Conservation (phyloP, 2,797 vertebrate species). For the Coregonus suidteri region DNA sequence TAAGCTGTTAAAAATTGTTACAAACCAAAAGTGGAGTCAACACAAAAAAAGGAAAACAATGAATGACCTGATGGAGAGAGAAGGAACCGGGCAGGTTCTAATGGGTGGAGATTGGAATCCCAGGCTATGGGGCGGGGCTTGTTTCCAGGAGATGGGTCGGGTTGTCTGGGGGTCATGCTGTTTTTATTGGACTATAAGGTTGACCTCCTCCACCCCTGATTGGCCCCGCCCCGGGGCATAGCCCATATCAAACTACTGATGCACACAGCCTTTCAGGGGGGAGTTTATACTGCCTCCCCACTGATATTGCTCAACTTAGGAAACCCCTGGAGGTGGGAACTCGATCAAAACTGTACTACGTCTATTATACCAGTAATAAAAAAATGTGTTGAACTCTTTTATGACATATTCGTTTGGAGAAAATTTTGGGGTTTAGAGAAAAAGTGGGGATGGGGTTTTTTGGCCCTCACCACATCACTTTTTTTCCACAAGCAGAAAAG, state of each 20-base stretch:
- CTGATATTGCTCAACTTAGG: slow-evolving; percentile 43
- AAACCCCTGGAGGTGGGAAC: slow-evolving; percentile 14
- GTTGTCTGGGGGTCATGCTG: slow-evolving; percentile 74
- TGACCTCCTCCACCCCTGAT: slow-evolving; percentile 71
- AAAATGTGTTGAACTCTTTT: too few species aligned
- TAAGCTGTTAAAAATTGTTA: too few species aligned
- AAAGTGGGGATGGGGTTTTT: too few species aligned
- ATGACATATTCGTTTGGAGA: too few species aligned
- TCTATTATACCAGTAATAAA: slow-evolving; percentile 59
- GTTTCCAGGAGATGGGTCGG: slow-evolving; percentile 70
- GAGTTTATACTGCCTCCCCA: slow-evolving; percentile 62
- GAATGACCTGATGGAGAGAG: slow-evolving; percentile 73
- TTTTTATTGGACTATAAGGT: slow-evolving; percentile 81
- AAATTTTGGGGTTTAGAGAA: too few species aligned
- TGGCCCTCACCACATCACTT: too few species aligned
- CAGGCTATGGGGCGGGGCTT: slow-evolving; percentile 50
- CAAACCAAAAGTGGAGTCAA: slow-evolving; percentile 69
- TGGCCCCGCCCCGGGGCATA: slow-evolving; percentile 74
- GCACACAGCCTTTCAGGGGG: slow-evolving; percentile 57
- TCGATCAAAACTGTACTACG: slow-evolving; percentile 60
- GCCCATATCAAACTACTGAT: slow-evolving; percentile 77
- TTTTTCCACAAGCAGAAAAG: too few species aligned
- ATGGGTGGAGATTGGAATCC: slow-evolving; percentile 60
- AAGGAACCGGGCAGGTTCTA: slow-evolving; percentile 69
- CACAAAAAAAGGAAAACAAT: slow-evolving; percentile 63